phyloP scores from a whole-genome alignment of 2,888 invertebrate species.

The Arrhopalites spinosus region DNA sequence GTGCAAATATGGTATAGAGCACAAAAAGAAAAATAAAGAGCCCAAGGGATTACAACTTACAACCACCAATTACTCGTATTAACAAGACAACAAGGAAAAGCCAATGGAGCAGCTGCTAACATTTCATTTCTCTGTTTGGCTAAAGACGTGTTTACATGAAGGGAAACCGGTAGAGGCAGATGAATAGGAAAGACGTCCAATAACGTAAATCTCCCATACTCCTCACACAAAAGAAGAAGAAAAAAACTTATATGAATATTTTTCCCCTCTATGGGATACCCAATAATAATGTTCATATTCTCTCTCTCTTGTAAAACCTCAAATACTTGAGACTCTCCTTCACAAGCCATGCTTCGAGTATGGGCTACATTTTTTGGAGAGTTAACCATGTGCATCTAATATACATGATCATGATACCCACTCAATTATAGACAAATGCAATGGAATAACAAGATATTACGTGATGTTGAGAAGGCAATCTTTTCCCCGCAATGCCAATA shows the following conservation, averaged over 20 bases:
- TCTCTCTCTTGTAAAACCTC: not conserved
- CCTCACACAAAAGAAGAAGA: not conserved
- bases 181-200: not conserved
- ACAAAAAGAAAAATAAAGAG: not conserved
- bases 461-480: too few species aligned
- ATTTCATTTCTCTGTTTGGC: slow-evolving; percentile 15
- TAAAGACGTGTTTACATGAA: slow-evolving; percentile 9
- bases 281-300: not conserved
- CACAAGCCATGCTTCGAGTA: too few species aligned
- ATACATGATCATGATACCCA: too few species aligned
- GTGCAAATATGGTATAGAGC: slow-evolving; percentile 19
- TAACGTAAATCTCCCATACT: not conserved
- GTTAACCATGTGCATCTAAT: too few species aligned
- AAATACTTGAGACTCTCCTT: too few species aligned
- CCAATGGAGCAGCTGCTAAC: slow-evolving; percentile 15
- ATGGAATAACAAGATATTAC: too few species aligned
- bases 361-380: too few species aligned
- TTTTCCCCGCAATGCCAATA: too few species aligned
- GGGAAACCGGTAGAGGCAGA: slow-evolving; percentile 5
- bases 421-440: too few species aligned
- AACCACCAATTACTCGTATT: slow-evolving; percentile 23
- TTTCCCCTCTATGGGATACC: not conserved
- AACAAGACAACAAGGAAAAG: slow-evolving; percentile 24
- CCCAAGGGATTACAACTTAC: not conserved
- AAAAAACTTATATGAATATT: not conserved